These are phyloP conservation scores for Arctopsyche grandis DNA, from an alignment of 1,140 invertebrate genomes.

Conservation along the genomic window DNA sequence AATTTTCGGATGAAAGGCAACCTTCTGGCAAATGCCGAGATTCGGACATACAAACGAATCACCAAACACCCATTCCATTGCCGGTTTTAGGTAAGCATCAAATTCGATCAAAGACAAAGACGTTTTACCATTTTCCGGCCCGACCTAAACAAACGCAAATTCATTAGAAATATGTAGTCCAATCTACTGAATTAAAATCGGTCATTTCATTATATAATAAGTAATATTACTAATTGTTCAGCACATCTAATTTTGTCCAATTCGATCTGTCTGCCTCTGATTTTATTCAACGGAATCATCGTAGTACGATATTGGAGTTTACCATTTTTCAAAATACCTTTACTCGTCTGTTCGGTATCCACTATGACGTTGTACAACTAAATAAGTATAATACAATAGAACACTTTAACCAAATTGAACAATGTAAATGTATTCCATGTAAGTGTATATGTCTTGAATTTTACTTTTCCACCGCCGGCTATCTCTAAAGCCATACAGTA, in stretches of 20 bases:
- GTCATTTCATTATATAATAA: background rate
- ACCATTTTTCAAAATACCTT: slow-evolving; percentile 85
- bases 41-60: slow-evolving; percentile 84
- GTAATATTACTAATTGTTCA: slow-evolving; percentile 71
- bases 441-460: background rate
- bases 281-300: slow-evolving; percentile 94
- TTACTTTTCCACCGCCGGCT: slow-evolving; percentile 85
- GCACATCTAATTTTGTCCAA: slow-evolving; percentile 72
- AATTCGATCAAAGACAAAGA: slow-evolving; percentile 88
- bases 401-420: background rate
- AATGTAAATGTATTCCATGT: background rate
- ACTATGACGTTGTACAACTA: slow-evolving; percentile 94
- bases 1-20: slow-evolving; percentile 80
- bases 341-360: slow-evolving; percentile 86
- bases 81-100: slow-evolving; percentile 73
- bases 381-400: no score
- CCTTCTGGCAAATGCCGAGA: slow-evolving; percentile 79
- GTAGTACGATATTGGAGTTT: slow-evolving; percentile 83
- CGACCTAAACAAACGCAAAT: slow-evolving; percentile 65
- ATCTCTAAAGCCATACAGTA: slow-evolving; percentile 86
- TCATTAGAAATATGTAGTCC: no score
- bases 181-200: background rate
- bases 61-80: slow-evolving; percentile 93
- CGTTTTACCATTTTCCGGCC: slow-evolving; percentile 82
- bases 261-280: slow-evolving; percentile 73